A percentile compares a stretch with the other conserved stretches of the same genome.
These are phyloP conservation scores for Ectemnius lituratus DNA, from an alignment of 2,888 invertebrate genomes.

Conservation along the genomic window DNA sequence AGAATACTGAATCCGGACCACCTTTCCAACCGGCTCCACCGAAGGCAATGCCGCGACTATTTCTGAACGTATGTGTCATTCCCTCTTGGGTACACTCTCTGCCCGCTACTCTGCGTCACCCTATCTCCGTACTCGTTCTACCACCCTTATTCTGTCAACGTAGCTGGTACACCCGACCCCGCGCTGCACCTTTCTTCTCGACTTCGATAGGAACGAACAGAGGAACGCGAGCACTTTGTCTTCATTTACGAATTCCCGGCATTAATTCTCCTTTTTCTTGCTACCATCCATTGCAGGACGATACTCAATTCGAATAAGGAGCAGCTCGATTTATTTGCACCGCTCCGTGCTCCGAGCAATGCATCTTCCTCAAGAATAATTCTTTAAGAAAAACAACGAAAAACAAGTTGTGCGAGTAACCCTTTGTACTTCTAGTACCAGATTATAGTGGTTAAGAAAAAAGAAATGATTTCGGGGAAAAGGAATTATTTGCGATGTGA, in stretches of 20 bases:
- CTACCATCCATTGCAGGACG: conserved; percentile 33
- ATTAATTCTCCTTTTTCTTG: conserved; percentile 53
- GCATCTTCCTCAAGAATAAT: too few relatives aligned
- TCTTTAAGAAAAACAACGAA: background rate
- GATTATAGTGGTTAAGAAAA: background rate
- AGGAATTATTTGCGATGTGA: conserved; percentile 1
- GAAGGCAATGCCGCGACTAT: conserved; percentile 68
- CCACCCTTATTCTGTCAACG: conserved; percentile 43
- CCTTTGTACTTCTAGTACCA: background rate
- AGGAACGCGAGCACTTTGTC: conserved; percentile 52
- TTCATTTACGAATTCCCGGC: conserved; percentile 57
- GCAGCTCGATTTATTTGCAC: conserved; percentile 28
- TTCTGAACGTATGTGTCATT: conserved; percentile 67
- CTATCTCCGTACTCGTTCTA: conserved; percentile 42
- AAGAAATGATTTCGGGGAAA: background rate
- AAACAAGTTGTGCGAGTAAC: background rate
- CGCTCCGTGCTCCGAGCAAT: too few relatives aligned
- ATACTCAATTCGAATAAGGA: conserved; percentile 41
- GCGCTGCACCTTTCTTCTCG: conserved; percentile 41
- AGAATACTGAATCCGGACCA: conserved; percentile 60
- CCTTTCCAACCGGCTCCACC: conserved; percentile 70
- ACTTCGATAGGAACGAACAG: conserved; percentile 41
- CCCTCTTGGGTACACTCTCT: conserved; percentile 48
- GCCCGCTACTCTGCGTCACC: conserved; percentile 46
- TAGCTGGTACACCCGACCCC: conserved; percentile 33